Base-by-base conservation (phyloP, 2,113 vertebrate genomes). In the Myrmecobius fasciatus region DNA sequence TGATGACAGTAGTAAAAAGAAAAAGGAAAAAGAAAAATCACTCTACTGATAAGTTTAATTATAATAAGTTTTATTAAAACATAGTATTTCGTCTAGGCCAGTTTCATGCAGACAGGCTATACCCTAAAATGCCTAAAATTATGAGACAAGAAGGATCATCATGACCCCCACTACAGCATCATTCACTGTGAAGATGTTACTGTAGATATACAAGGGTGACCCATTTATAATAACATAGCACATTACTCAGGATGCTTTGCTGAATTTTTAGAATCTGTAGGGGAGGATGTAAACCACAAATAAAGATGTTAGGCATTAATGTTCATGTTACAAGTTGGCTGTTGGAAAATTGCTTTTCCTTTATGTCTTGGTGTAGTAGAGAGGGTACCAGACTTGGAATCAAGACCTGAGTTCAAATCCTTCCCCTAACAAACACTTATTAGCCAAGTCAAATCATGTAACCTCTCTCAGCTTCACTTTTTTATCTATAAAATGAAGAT, bases 401-500 rank as follows among this genome's bases (percentile, higher is more conserved):
- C 25, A 92, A 60, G 75, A 1, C 22, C 75, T 43, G 2, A 3
- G 93, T 94, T 96, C 89, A 93, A 49, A 46, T 95, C 83, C 43
- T 36, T 0, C 60, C 36, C 88, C 56, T 83, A 60, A 12, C 26
- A 89, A 60, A 31, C 26, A 89, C 28, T 53, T 60, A 60, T 31
- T 31, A 56, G 26, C 25, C 28, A 10, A 2, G 26, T 2, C 56
- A 60, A 14, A 28, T 60, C 28, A 31, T 12, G 11, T 75, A 56
- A 90, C 92, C 52, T 91, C 51, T 91, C 47, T 43, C 25, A 88
- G 25, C 90, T 36, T 95, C 31, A 24, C 51, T 93, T 89, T 51
- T 52, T 96, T 47, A 6, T 60, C 92, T 94, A 4, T 93, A 91
- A 92, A 93, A 90, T 56, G 31, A 48, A 28, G 10, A 53, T 90